Percentiles rank a stretch among this genome's conserved stretches.
Evolutionary conservation across 2,797 vertebrate species (phyloP).

Genomic region (Anas georgica): DNA sequence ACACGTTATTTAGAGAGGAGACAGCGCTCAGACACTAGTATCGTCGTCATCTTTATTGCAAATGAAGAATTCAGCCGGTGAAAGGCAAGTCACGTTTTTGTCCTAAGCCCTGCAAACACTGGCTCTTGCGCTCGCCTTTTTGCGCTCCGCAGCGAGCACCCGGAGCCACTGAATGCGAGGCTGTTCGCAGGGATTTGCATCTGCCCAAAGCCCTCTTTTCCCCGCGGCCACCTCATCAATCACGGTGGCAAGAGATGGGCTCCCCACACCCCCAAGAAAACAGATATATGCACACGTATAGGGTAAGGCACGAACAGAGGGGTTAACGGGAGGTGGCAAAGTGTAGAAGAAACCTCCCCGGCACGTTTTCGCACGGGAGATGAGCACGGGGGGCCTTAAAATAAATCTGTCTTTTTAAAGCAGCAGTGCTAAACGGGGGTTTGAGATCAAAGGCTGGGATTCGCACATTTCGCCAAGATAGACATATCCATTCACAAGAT

Average conservation of each 20-base stretch:
- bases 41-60: constrained; percentile 41
- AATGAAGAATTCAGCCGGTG: constrained; percentile 38
- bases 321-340: neutral
- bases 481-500: constrained; percentile 61
- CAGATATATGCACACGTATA: neutral
- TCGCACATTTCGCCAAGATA: constrained; percentile 62
- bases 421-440: constrained; percentile 28
- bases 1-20: constrained; percentile 65
- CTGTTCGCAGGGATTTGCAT: constrained; percentile 27
- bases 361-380: neutral
- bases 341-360: neutral
- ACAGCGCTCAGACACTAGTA: constrained; percentile 52
- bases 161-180: constrained; percentile 14
- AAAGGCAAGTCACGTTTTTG: constrained; percentile 54
- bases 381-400: constrained; percentile 42
- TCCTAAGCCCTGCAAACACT: constrained; percentile 48
- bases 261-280: neutral
- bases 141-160: neutral
- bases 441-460: constrained; percentile 67
- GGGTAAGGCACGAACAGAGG: neutral
- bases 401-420: constrained; percentile 67
- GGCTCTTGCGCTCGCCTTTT: neutral
- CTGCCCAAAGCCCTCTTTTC: neutral
- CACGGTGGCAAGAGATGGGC: neutral
- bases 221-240: constrained; percentile 40